Percentiles rank a stretch among this genome's conserved stretches.
Evolutionary conservation across 2,113 vertebrate genomes (phyloP).

Genomic region (Gymnobelideus leadbeateri): DNA sequence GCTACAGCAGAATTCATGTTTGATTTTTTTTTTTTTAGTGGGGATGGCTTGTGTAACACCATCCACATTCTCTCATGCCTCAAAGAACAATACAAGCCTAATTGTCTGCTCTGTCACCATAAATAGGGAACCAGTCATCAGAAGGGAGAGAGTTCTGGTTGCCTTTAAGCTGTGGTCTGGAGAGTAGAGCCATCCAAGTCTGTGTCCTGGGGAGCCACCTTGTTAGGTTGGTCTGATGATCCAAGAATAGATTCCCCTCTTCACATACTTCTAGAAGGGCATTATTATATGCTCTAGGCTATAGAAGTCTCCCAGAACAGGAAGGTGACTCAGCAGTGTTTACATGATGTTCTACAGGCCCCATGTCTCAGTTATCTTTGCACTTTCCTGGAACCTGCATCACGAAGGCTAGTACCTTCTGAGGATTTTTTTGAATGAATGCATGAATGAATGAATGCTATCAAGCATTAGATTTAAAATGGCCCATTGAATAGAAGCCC

Average conservation of each 20-base stretch:
- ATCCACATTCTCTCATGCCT: neutral
- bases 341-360: slow-evolving; percentile 16
- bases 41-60: neutral
- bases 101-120: neutral
- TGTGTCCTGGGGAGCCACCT: neutral
- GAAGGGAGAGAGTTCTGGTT: neutral
- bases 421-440: neutral
- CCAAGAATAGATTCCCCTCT: neutral
- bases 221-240: neutral
- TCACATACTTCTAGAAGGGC: slow-evolving; percentile 39
- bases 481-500: neutral
- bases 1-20: fast-evolving
- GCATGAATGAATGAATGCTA: neutral
- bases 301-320: neutral
- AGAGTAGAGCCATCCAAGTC: neutral
- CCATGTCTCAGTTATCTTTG: neutral
- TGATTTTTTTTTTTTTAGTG: neutral
- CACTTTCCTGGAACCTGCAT: neutral
- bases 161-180: neutral
- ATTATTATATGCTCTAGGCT: slow-evolving; percentile 1
- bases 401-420: neutral
- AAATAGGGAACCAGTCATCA: neutral
- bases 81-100: neutral
- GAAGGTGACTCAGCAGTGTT: slow-evolving; percentile 52
- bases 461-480: neutral